Evolutionary conservation across 64 coral and sea anemone species (phyloP).

Genomic region (Montipora foliosa): DNA sequence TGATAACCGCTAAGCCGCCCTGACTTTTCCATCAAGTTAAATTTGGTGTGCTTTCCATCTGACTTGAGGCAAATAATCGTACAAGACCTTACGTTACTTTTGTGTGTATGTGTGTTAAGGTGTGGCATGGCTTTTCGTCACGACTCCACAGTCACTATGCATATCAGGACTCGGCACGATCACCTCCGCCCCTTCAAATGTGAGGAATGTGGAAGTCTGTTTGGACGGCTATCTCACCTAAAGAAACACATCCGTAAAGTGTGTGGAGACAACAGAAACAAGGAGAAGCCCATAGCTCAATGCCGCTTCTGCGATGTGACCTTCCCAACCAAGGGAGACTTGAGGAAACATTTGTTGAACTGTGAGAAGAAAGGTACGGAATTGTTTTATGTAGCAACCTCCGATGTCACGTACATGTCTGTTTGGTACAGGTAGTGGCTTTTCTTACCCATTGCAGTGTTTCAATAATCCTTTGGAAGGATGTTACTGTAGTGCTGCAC

Average conservation of each 20-base stretch:
- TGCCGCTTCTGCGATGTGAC: constrained; percentile 96
- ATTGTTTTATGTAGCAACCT: not conserved
- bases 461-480: too few species aligned
- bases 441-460: too few species aligned
- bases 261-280: constrained; percentile 93
- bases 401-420: not conserved
- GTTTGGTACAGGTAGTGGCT: too few species aligned
- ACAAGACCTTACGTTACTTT: not conserved
- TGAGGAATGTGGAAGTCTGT: constrained; percentile 91
- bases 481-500: too few species aligned
- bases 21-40: too few species aligned
- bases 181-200: constrained; percentile 98
- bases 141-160: constrained; percentile 99
- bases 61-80: too few species aligned
- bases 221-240: constrained; percentile 90
- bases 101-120: constrained; percentile 15
- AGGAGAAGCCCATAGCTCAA: constrained; percentile 91
- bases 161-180: constrained; percentile 94
- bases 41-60: too few species aligned
- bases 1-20: too few species aligned
- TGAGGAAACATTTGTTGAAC: constrained; percentile 87
- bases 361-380: constrained; percentile 88
- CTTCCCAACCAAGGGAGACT: constrained; percentile 96
- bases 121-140: constrained; percentile 96
- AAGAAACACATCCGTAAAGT: constrained; percentile 99